phyloP scores from a whole-genome alignment of 2,888 invertebrate species.

The Ormyrus rosae region DNA sequence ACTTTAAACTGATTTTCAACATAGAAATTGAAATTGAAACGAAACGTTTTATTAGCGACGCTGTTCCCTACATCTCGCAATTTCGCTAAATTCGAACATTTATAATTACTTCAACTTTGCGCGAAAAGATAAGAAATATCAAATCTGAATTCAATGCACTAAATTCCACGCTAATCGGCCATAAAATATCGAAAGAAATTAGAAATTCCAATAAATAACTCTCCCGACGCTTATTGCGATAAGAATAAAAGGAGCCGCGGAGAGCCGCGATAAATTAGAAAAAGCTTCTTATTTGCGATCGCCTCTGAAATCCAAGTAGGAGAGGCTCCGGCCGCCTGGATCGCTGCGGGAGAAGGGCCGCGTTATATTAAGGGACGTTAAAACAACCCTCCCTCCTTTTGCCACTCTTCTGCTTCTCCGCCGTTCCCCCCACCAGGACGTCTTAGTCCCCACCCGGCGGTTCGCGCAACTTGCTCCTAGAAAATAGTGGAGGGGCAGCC shows the following conservation, averaged over 20 bases:
- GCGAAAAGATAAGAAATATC: too few relatives aligned
- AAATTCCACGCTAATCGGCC: too few relatives aligned
- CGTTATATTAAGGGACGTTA: conserved; percentile 71
- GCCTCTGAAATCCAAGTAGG: background rate
- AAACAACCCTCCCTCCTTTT: conserved; percentile 59
- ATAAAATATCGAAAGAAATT: too few relatives aligned
- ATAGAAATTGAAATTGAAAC: too few relatives aligned
- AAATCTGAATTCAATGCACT: too few relatives aligned
- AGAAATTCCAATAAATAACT: too few relatives aligned
- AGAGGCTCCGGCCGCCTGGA: background rate
- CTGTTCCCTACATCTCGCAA: too few relatives aligned
- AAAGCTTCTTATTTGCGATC: conserved; percentile 47
- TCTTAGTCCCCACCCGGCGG: conserved; percentile 58
- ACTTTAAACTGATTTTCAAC: too few relatives aligned
- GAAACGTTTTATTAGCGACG: too few relatives aligned
- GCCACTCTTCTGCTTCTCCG: conserved; percentile 31
- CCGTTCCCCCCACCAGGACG: conserved; percentile 53
- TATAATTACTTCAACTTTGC: too few relatives aligned
- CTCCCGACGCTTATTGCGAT: too few relatives aligned
- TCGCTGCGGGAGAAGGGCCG: conserved; percentile 52
- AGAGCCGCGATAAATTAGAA: conserved; percentile 13
- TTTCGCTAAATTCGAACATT: too few relatives aligned
- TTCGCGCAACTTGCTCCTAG: conserved; percentile 66
- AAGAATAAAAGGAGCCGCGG: background rate
- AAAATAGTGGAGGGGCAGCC: conserved; percentile 68